Conservation (phyloP, 2,888 invertebrate species). For the Merodon equestris region DNA sequence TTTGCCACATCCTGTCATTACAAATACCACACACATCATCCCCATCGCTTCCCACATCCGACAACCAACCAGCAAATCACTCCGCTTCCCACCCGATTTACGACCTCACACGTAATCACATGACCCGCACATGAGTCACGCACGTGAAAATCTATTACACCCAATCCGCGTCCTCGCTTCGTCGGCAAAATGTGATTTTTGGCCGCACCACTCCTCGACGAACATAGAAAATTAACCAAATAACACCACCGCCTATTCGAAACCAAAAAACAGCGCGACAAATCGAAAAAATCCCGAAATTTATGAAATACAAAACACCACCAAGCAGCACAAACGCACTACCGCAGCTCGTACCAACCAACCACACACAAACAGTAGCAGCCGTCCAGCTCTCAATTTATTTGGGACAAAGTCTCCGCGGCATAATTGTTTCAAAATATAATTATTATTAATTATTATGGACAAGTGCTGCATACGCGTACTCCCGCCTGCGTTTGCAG, state of each 20-base stretch:
- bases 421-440: slow-evolving; percentile 69
- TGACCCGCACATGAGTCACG: slow-evolving; percentile 40
- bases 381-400: slow-evolving; percentile 66
- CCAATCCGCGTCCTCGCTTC: not conserved
- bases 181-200: slow-evolving; percentile 51
- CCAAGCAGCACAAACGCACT: slow-evolving; percentile 54
- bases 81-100: slow-evolving; percentile 2
- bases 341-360: slow-evolving; percentile 22
- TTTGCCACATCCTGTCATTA: too few species aligned
- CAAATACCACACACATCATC: too few species aligned
- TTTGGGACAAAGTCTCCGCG: slow-evolving; percentile 63
- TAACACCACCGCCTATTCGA: slow-evolving; percentile 59
- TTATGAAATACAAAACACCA: not conserved
- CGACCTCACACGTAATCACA: slow-evolving; percentile 48
- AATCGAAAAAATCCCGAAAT: slow-evolving; percentile 20
- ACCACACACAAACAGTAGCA: slow-evolving; percentile 56
- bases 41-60: too few species aligned
- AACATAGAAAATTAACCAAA: slow-evolving; percentile 65
- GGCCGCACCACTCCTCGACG: slow-evolving; percentile 34
- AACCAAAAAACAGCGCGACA: slow-evolving; percentile 9
- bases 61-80: too few species aligned
- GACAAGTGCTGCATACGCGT: slow-evolving; percentile 26
- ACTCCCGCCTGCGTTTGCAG: slow-evolving; percentile 36
- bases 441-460: slow-evolving; percentile 68
- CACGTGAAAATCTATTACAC: slow-evolving; percentile 35